A percentile compares a stretch with the other conserved stretches of the same genome.
phyloP scores from a whole-genome alignment of 2,888 invertebrate species.

The Bimastos eiseni region DNA sequence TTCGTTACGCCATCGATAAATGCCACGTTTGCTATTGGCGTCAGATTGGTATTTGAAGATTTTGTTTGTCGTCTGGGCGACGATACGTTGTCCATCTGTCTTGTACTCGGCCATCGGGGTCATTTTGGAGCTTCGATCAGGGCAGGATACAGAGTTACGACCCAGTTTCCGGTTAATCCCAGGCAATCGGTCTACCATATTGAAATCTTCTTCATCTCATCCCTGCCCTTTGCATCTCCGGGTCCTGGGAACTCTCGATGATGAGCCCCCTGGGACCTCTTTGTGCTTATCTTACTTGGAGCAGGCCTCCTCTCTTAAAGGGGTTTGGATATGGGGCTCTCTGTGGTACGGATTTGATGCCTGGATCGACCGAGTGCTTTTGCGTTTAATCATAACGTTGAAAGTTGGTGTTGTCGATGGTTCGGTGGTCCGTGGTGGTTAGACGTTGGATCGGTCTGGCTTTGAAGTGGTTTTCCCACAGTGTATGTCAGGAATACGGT shows the following conservation, averaged over 20 bases:
- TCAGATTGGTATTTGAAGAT: not conserved
- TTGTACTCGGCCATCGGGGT: not conserved
- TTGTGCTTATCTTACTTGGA: not conserved
- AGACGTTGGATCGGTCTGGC: not conserved
- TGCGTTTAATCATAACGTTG: not conserved
- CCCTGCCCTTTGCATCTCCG: not conserved
- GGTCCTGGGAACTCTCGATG: not conserved
- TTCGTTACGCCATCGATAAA: not conserved
- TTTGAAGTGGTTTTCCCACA: no score
- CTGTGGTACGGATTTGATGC: not conserved
- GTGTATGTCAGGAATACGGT: no score
- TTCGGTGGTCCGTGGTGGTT: not conserved
- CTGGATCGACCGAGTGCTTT: not conserved
- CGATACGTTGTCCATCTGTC: not conserved
- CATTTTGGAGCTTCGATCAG: not conserved
- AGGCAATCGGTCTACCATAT: not conserved
- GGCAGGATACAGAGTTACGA: not conserved
- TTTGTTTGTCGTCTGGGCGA: not conserved
- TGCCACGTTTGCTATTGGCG: not conserved
- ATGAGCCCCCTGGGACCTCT: not conserved
- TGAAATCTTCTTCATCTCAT: not conserved
- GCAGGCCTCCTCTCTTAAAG: not conserved
- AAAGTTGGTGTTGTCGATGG: not conserved
- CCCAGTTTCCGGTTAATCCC: not conserved
- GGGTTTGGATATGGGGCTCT: not conserved